Evolutionary conservation across 1,140 invertebrate species (phyloP), one percentile per base, ranked within the genome.

Genomic region (Pseudomyrmex sp.): DNA sequence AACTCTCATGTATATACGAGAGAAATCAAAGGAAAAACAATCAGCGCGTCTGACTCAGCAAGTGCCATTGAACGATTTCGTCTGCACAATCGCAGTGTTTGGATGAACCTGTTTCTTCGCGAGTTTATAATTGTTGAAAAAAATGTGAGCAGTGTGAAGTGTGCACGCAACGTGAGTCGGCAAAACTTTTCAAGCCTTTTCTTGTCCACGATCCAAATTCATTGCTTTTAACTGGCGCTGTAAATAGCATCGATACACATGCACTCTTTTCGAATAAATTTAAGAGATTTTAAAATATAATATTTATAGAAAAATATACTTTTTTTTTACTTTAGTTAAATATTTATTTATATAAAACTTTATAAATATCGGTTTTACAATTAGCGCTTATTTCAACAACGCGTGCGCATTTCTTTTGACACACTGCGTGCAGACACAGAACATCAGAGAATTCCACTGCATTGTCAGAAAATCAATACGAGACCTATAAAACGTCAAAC

Each of bases 381-480:
- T 59, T 2, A 26, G n/a, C 10, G 54, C 58, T 58, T 48, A n/a
- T 56, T 18, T 52, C 8, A 0, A 7, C 0, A 5, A 65, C 7
- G 48, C 73, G 48, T 82, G 68, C 68, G 74, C 69, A 35, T n/a
- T 58, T 73, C 4, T 69, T 76, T 83, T 50, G 59, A 84, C 15
- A 68, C 10, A 26, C 9, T 35, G 9, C 7, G 13, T 10, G n/a
- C 54, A 13, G 10, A 23, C 18, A 23, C 18, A 23, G 26, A 26
- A 10, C 44, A 35, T 23, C 23, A 52, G 58, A 52, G 58, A 15
- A 20, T 70, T 52, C 23, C 10, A 56, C 59, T 76, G 18, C 26
- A 65, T 75, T 61, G 23, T 83, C 54, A 23, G 65, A 85, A 88
- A 87, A 88, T 88, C 87, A 87, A 88, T 87, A 88, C 23, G 1